Base-by-base conservation (phyloP, 2,888 invertebrate genomes). In the Cremastinae sp. region DNA sequence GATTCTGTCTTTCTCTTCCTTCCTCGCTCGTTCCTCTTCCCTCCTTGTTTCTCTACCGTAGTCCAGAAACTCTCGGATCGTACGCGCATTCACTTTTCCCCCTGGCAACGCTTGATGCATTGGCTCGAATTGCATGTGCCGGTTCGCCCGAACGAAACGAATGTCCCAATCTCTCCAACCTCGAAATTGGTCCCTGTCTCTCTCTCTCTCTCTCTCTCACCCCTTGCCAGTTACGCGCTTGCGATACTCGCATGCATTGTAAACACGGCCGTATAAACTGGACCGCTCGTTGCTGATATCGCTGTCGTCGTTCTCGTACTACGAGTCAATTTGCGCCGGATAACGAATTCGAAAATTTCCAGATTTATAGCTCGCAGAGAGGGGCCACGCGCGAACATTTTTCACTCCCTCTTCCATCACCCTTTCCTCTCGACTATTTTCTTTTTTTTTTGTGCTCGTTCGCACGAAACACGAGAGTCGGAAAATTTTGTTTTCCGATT, bases 51-150 rank as follows among this genome's bases (percentile, higher is more conserved):
- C 55, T 39, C 53, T 59, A 58, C 53, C 66, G 16, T 1, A 51
- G 68, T 79, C 77, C 81, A 79, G 78, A 77, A 81, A 78, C 28
- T n/a, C 4, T 12, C 78, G 82, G 75, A 78, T 78, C 79, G 79
- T 75, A 78, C 65, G 28, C 43, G 79, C 79, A 79, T 82, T 82
- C 69, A 10, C 43, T 58, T 58, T 39, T 39, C 37, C 65, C 62
- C 64, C 58, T 35, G 47, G 43, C 64, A 41, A 55, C 59, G 69
- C 69, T 65, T 73, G 76, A 76, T 76, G 69, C 65, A 76, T 76
- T 69, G 75, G 75, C 72, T 76, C 61, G 73, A 61, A 70, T 73
- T 69, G 76, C 73, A 43, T 51, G 59, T 47, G 45, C 58, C 39
- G 65, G 59, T 59, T 28, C 69, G 58, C 47, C 55, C 45, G 59